Conservation (phyloP, 2,888 invertebrate genomes). For the Monoplex corrugatus region DNA sequence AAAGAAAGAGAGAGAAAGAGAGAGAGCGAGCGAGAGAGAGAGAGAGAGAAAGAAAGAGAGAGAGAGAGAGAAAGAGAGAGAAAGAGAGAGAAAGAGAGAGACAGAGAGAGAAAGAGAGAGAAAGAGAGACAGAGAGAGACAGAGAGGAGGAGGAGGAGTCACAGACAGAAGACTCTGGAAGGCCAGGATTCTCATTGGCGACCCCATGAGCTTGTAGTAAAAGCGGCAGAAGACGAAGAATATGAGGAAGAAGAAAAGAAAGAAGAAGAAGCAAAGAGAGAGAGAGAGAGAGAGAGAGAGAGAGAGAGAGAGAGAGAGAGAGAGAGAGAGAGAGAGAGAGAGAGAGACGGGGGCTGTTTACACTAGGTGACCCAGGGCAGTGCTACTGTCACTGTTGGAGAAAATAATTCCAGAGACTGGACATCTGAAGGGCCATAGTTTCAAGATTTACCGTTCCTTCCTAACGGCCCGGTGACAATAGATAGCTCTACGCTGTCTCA, state of each 20-base stretch:
- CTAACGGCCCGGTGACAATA: no score
- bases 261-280: neutral
- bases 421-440: no score
- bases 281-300: neutral
- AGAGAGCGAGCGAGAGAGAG: no score
- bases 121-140: neutral
- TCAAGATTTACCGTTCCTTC: no score
- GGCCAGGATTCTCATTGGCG: no score
- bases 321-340: neutral
- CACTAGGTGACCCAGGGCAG: no score
- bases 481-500: no score
- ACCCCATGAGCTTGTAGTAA: no score
- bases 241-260: neutral
- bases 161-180: neutral
- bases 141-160: neutral
- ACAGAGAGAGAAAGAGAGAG: neutral
- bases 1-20: no score
- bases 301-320: neutral
- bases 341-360: neutral
- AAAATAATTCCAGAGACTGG: no score
- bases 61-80: conserved; percentile 2
- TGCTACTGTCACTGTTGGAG: no score
- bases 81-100: conserved; percentile 8
- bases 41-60: no score
- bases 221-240: neutral